Conservation (phyloP, 1,140 invertebrate genomes). For the Ladona fulva region DNA sequence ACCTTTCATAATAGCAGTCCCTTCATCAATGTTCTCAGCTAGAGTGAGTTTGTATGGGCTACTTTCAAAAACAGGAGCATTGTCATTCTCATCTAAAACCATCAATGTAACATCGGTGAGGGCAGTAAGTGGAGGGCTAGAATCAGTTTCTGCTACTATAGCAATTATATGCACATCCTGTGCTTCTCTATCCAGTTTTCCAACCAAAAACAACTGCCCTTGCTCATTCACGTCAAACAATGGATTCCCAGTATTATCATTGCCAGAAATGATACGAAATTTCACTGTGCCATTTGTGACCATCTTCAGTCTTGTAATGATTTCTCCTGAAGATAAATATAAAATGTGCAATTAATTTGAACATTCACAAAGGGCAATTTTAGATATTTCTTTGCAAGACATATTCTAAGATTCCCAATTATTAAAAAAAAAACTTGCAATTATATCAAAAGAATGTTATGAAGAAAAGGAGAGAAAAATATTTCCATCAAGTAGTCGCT, state of each 20-base stretch:
- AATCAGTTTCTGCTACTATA: constrained; percentile 69
- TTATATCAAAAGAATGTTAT: background rate
- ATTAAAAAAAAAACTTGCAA: too few species aligned
- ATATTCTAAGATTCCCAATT: too few species aligned
- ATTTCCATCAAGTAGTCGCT: background rate
- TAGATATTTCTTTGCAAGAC: too few species aligned
- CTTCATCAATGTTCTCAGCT: constrained; percentile 73
- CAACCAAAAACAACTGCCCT: constrained; percentile 62
- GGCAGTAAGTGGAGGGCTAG: constrained; percentile 59
- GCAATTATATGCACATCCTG: constrained; percentile 63
- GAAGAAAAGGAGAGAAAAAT: background rate
- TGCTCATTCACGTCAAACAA: constrained; percentile 63
- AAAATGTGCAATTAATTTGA: too few species aligned
- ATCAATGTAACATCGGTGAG: constrained; percentile 67
- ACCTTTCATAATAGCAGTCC: constrained; percentile 64
- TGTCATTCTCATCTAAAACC: constrained; percentile 85
- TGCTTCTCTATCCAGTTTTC: constrained; percentile 66
- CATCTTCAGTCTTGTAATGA: constrained; percentile 52
- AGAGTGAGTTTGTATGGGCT: constrained; percentile 65
- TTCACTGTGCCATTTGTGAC: constrained; percentile 47
- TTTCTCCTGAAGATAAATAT: constrained; percentile 38
- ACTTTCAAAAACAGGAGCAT: constrained; percentile 77
- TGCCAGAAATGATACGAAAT: constrained; percentile 58
- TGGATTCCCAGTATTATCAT: constrained; percentile 36
- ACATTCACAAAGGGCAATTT: too few species aligned